Percentiles rank a stretch among this genome's conserved stretches.
These are phyloP conservation scores for Capitulum mitella DNA, from an alignment of 2,888 invertebrate species.

Conservation along the genomic window DNA sequence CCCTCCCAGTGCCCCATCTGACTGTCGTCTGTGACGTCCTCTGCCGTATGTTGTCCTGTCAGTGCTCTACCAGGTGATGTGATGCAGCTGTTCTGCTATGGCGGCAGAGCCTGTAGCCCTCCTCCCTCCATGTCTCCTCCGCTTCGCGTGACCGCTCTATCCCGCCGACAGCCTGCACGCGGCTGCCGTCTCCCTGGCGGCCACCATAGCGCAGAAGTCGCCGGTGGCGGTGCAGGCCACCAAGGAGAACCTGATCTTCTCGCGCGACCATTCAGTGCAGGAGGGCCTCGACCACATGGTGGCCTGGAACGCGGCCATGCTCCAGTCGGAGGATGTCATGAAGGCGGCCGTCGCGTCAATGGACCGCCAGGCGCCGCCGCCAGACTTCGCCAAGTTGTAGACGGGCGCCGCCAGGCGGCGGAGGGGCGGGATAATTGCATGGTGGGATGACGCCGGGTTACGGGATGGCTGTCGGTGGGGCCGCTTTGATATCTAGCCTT, in stretches of 20 bases:
- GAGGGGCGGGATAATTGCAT: too few species aligned
- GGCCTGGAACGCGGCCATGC: conserved; percentile 73
- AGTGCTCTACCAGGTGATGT: too few species aligned
- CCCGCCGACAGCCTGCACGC: conserved; percentile 55
- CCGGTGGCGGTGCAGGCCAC: conserved; percentile 91
- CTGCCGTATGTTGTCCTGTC: too few species aligned
- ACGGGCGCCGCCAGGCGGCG: background rate
- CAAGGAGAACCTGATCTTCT: conserved; percentile 73
- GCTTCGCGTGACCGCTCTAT: too few species aligned
- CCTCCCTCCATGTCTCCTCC: too few species aligned
- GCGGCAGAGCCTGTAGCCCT: too few species aligned
- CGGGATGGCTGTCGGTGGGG: too few species aligned
- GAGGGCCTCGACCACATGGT: conserved; percentile 88
- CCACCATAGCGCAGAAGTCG: conserved; percentile 74
- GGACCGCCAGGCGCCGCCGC: conserved; percentile 58
- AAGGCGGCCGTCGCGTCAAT: conserved; percentile 69
- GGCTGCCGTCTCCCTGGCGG: conserved; percentile 65
- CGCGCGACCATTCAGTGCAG: conserved; percentile 75
- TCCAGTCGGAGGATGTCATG: conserved; percentile 83
- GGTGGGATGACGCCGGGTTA: too few species aligned
- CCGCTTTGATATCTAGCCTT: too few species aligned
- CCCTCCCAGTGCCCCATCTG: too few species aligned
- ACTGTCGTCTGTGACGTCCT: too few species aligned
- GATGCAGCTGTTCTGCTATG: too few species aligned
- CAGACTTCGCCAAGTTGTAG: conserved; percentile 66